Conservation (phyloP, 2,113 vertebrate genomes). For the Polypterus bichir region DNA sequence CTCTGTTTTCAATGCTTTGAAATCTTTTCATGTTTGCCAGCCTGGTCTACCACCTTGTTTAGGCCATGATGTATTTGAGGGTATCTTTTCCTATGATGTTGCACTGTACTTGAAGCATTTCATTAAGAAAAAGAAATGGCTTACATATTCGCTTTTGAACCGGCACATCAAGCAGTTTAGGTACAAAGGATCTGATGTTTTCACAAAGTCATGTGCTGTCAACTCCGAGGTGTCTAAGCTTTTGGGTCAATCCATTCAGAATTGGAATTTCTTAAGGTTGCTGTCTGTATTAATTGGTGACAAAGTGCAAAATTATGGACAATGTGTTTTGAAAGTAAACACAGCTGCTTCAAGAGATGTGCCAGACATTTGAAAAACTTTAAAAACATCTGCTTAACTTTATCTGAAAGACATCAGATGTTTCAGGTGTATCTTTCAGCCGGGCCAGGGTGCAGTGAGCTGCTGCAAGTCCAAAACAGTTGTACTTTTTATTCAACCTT, state of each 20-base stretch:
- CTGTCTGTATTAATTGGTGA: slow-evolving; percentile 22
- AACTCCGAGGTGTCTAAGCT: slow-evolving; percentile 15
- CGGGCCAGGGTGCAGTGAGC: slow-evolving; percentile 12
- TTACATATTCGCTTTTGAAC: slow-evolving; percentile 22
- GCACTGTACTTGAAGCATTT: slow-evolving; percentile 21
- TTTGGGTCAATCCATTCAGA: slow-evolving; percentile 24
- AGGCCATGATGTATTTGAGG: slow-evolving; percentile 23
- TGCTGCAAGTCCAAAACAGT: no score
- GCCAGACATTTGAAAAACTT: slow-evolving; percentile 27
- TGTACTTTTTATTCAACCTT: no score
- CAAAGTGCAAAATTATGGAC: slow-evolving; percentile 24
- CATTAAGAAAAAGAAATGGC: slow-evolving; percentile 16
- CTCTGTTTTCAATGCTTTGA: slow-evolving; percentile 20
- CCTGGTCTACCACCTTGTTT: slow-evolving; percentile 22
- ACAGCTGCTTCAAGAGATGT: slow-evolving; percentile 24
- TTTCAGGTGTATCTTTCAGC: slow-evolving; percentile 27
- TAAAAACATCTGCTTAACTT: slow-evolving; percentile 25
- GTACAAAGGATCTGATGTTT: slow-evolving; percentile 23
- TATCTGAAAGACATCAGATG: slow-evolving; percentile 25
- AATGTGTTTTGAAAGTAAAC: slow-evolving; percentile 22
- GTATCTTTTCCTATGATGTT: slow-evolving; percentile 21
- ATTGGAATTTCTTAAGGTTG: slow-evolving; percentile 26
- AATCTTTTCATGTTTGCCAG: slow-evolving; percentile 20
- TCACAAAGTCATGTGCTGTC: slow-evolving; percentile 24
- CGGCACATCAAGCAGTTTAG: slow-evolving; percentile 20